Conservation (phyloP, 2,797 vertebrate species). For the Neoniphon sammara region DNA sequence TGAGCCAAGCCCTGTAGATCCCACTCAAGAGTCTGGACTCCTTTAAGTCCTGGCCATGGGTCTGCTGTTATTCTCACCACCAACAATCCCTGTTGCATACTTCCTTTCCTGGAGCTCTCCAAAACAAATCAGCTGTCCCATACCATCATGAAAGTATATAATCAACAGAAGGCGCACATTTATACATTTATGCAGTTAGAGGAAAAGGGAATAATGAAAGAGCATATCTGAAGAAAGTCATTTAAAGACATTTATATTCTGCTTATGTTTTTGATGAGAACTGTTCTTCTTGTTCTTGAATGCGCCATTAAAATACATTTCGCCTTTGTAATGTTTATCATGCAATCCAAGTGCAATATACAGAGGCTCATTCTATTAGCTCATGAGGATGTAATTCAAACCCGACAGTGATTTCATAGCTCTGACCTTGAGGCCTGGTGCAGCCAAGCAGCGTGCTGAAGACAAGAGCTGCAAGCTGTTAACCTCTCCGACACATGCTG, state of each 20-base stretch:
- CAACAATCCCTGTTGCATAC: not conserved
- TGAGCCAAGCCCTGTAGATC: conserved; percentile 23
- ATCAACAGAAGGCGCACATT: not conserved
- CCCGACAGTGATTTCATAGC: conserved; percentile 61
- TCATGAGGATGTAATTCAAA: conserved; percentile 72
- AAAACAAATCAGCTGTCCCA: not conserved
- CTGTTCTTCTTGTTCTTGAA: no score
- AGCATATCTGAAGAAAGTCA: no score
- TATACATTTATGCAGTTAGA: not conserved
- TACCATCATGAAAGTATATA: not conserved
- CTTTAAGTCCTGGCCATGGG: conserved; percentile 36
- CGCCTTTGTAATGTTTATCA: not conserved
- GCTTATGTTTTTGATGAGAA: no score
- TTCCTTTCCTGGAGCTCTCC: no score
- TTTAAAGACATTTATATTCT: no score
- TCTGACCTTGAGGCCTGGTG: conserved; percentile 52
- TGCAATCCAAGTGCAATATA: not conserved
- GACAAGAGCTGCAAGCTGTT: conserved; percentile 28
- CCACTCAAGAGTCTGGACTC: conserved; percentile 24
- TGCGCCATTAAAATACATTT: not conserved
- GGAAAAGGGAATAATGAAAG: no score
- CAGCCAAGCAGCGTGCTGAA: conserved; percentile 43
- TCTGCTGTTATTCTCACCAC: conserved; percentile 19
- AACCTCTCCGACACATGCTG: not conserved
- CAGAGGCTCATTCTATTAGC: conserved; percentile 56